A percentile compares a stretch with the other conserved stretches of the same genome.
These are phyloP conservation scores for Apostichopus parvimensis DNA, from an alignment of 35 echinoderm and acorn worm genomes.

Conservation along the genomic window DNA sequence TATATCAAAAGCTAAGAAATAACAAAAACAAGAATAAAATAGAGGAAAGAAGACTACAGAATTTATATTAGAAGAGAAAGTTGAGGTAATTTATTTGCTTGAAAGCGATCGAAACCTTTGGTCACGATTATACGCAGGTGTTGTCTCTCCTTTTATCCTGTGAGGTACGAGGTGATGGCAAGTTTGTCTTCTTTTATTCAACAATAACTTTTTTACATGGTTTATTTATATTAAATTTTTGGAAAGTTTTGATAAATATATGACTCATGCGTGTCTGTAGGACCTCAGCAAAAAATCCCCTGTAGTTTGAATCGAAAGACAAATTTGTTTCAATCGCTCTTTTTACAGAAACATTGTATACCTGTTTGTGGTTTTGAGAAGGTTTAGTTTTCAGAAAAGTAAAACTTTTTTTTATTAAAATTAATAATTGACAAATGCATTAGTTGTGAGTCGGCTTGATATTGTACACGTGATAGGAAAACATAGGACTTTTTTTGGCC, in stretches of 20 bases:
- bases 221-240: conserved; percentile 33
- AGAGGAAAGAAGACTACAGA: not conserved
- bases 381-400: no score
- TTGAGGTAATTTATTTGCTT: conserved; percentile 16
- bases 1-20: not conserved
- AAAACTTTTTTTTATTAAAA: no score
- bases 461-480: no score
- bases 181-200: not conserved
- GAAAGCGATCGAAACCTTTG: conserved; percentile 18
- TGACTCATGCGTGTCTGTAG: conserved; percentile 28
- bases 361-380: no score
- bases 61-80: not conserved
- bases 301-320: no score
- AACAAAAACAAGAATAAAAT: not conserved
- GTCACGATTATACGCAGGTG: not conserved
- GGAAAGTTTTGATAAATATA: conserved; percentile 34
- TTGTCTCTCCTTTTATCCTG: conserved; percentile 11
- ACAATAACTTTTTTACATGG: not conserved
- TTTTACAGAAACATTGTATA: no score
- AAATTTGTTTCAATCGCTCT: no score
- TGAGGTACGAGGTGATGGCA: conserved; percentile 22
- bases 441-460: no score
- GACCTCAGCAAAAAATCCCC: not conserved
- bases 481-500: no score
- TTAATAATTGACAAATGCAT: no score